Evolutionary conservation across 2,113 vertebrate species (phyloP), one percentile per base, ranked within the genome.

Genomic region (Beaufortia kweichowensis): DNA sequence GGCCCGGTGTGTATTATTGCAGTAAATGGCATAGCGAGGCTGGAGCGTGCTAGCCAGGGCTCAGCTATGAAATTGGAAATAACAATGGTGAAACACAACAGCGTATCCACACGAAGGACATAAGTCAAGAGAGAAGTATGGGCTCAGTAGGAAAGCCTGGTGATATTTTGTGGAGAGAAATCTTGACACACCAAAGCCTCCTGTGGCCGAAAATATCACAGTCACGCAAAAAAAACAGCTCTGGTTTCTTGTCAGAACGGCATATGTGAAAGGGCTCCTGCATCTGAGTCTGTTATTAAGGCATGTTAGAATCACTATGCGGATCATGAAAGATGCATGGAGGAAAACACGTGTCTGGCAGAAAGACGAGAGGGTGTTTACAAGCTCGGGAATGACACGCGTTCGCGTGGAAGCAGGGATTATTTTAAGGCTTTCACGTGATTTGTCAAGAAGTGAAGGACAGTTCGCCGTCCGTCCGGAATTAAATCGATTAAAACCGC

Each of bases 321-420:
- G 86, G 82, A n/a, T 88, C 86, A 87, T 88, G 79, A 84, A 89
- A 89, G 85, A 88, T 89, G 84, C 86, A 88, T 85, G 84, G 79
- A 48, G 75, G 80, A 82, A 53, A 57, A 39, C 64, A 60, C 14
- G 24, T 78, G 63, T 73, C 59, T 70, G 71, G 26, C 65, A 65
- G 50, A 39, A 39, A 65, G 74, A 64, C 29, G 57, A 48, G 48
- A 60, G 21, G 8, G 15, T 33, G 14, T 77, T 68, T 55, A 59
- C 23, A 10, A 76, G 46, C 17, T 62, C 71, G 1, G 63, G 15
- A 81, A 78, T 53, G 28, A 28, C 65, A 76, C 28, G 74, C 12
- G 46, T 50, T 50, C 19, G 46, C n/a, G 56, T 24, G 29, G 59
- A 50, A 28, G 69, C 28, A 17, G 29, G 12, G 14, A 28, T 33